Base-by-base conservation (phyloP, 2,888 invertebrate species). In the Hyppa rectilinea region DNA sequence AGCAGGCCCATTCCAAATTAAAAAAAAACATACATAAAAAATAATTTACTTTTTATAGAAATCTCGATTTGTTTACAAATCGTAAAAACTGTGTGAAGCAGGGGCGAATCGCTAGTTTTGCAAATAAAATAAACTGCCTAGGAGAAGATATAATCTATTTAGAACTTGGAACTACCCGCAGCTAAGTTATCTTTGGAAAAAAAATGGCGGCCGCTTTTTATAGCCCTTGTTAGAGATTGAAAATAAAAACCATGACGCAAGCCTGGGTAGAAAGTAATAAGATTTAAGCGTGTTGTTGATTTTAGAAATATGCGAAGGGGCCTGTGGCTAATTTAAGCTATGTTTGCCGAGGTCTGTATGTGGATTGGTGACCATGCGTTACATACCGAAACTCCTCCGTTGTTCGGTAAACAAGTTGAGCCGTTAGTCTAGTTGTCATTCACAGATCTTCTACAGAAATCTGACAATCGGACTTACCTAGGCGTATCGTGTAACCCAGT, bases 201-300 rank as follows among this genome's bases (percentile, higher is more conserved):
- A 77, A 78, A 80, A 71, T 53, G 38, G 45, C 31, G 29, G 0
- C 3, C 17, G 9, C 36, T 71, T 81, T 75, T 78, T 81, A 81
- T 63, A 63, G 45, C 29, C 45, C 49, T 58, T 75, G 60, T 68
- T 75, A 75, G 58, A 38, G 70, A 65, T 75, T 80, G 76, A 70
- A 75, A 75, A 78, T 80, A 68, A 66, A 66, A 70, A 62, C 65
- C 49, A n/a, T 55, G 70, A 47, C 53, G 55, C 45, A 62, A 49
- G 17, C 2, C 47, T 9, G 31, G 10, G 3, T 26, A 50, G 36
- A 20, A 76, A 76, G 81, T 36, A 1, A 60, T 23, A 34, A 65
- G 65, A 75, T 26, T 5, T 26, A 29, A 64, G 64, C 77, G 55
- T 36, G 12, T 0, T 7, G 14, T 75, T 38, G 23, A 20, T 49